A percentile compares a stretch with the other conserved stretches of the same genome.
Conservation (phyloP, 2,888 invertebrate genomes). For the Torymus auratus region DNA sequence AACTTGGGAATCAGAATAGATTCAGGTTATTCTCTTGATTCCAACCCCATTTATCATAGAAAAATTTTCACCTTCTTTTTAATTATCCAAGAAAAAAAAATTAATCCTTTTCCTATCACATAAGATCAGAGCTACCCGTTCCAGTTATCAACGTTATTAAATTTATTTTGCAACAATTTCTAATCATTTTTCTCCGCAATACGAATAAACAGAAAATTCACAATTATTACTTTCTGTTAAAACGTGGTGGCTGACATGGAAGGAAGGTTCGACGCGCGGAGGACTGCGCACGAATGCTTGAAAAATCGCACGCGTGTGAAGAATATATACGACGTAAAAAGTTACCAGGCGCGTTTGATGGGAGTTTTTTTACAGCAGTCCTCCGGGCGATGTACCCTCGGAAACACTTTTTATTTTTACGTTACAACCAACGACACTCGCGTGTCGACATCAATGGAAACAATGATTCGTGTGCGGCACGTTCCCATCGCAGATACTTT, state of each 20-base stretch:
- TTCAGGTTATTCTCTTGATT: too few species aligned
- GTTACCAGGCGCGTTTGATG: not conserved
- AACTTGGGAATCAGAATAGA: too few species aligned
- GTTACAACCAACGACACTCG: conserved; percentile 31
- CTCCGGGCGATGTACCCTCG: not conserved
- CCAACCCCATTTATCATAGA: too few species aligned
- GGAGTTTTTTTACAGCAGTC: not conserved
- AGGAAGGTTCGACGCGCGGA: not conserved
- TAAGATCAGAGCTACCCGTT: too few species aligned
- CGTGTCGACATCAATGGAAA: conserved; percentile 38
- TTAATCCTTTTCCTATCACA: too few species aligned
- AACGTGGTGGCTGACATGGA: not conserved
- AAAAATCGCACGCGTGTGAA: not conserved
- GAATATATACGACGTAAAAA: not conserved
- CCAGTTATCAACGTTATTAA: too few species aligned
- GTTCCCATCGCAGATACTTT: conserved; percentile 11
- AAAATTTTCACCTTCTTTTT: too few species aligned
- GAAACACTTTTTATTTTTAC: conserved; percentile 32
- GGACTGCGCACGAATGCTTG: not conserved
- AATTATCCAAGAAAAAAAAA: too few species aligned
- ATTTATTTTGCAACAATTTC: too few species aligned
- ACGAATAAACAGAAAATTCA: too few species aligned
- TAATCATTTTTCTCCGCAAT: too few species aligned
- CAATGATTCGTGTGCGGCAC: conserved; percentile 47
- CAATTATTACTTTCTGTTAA: too few species aligned